Evolutionary conservation across 2,888 invertebrate genomes (phyloP), one percentile per base, ranked within the genome.

Genomic region (Tenthredo scrophulariae): DNA sequence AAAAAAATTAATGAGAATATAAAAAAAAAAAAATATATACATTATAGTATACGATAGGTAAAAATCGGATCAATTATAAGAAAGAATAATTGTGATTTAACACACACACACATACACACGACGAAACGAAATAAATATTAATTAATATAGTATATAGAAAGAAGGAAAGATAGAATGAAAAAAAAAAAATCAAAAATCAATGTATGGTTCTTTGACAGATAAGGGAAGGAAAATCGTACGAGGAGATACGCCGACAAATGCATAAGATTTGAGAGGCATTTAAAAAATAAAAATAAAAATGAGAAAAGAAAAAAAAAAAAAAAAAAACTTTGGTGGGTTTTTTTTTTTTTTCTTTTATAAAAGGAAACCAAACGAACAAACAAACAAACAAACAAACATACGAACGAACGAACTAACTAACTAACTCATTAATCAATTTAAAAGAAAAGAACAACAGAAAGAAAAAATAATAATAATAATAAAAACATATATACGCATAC

Each of bases 221-320:
- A 83, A 83, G 67, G 83, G 83, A 83, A 83, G 83, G 83, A 83
- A 83, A 83, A 83, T 83, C 83, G 67, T 83, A 83, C 79, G 79
- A 80, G 79, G 79, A 80, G 79, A 80, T 84, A 83, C 83, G 83
- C 70, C 40, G 70, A 67, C 79, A 80, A 80, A 80, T 80, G 79
- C 79, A 80, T 80, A 80, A 80, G 79, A 80, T 80, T 80, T 80
- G 79, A 80, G 62, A 22, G 33, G 50, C 50, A 54, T 77, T 77
- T 77, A 46, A 26, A 70, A 18, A 18, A 5, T 29, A 7, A 33
- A 70, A 37, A 67, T 26, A 0, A 67, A 29, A 67, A 37, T 18
- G 37, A 2, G 0, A 18, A 33, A 18, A 33, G 4, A 18, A 15
- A 15, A 37, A 37, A 5, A 33, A 37, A 9, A 15, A 7, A 62